Evolutionary conservation across 2,113 vertebrate genomes (phyloP), one percentile per base, ranked within the genome.

Genomic region (Atherinomorus stipes): DNA sequence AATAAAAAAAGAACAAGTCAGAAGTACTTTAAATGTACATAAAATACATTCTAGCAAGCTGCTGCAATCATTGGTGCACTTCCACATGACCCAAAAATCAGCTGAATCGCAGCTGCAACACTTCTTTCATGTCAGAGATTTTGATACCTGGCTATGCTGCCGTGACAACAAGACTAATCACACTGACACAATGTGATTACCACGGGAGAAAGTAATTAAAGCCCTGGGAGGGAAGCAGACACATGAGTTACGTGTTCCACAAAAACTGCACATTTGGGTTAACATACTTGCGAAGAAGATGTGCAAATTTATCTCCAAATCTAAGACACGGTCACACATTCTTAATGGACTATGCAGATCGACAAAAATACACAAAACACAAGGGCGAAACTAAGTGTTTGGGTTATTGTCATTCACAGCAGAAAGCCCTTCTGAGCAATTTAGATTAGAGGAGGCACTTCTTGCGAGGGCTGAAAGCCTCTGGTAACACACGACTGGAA

Each of bases 151-250:
- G 16, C 25, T 44, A 38, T 51, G 79, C 59, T 85, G 22, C 65
- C 60, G 80, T 74, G 78, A 65, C 61, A 49, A 85, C 40, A 7
- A 34, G 18, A 78, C 54, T 64, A 76, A 83, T 83, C 51, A 66
- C 60, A 76, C 38, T 51, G 62, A 54, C 60, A 57, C 34, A 16
- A 25, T 53, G 31, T 45, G 64, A 78, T 67, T 78, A 78, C 34
- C 23, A 64, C 31, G 2, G 74, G 53, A 72, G 44, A 70, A 42
- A 76, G 51, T 76, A 80, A 89, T 86, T 70, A 67, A 62, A 77
- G 54, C 53, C 31, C 44, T 15, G 0, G 28, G 67, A 23, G 58
- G 34, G 38, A 69, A 49, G 66, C 44, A 40, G 67, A 56, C 65
- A 63, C 58, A 21, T 63, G 51, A 71, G 42, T 68, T 37, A 49